Base-by-base conservation (phyloP, 2,888 invertebrate genomes). In the Marronus borbonicus region DNA sequence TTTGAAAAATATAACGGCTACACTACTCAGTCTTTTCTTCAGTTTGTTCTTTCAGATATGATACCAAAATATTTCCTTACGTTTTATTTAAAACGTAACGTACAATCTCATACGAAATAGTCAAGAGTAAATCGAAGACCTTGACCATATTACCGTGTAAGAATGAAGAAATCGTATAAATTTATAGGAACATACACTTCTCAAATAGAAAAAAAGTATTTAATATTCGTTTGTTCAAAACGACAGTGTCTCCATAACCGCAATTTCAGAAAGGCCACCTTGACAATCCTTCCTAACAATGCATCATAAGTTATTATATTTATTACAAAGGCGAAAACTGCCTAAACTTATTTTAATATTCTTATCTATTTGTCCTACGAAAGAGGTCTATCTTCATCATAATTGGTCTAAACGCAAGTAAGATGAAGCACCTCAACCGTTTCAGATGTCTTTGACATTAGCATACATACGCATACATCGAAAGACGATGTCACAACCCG, bases 241-340 rank as follows among this genome's bases (percentile, higher is more conserved):
- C 52, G 17, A 52, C 17, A 17, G n/a, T 52, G n/a, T 52, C 17
- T 52, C 44, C 44, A 44, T 44, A 44, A 44, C 44, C 44, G 14
- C 52, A 52, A 52, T 52, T 4, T 52, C n/a, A 52, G n/a, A 52
- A 52, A 52, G n/a, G 4, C 52, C 52, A 52, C 52, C n/a, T 52
- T 52, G 14, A 52, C 3, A 17, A 5, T n/a, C n/a, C n/a, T 17
- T 52, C 17, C 52, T 52, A 52, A 52, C 52, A 52, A 52, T 52
- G 4, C n/a, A n/a, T 17, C 52, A 7, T 52, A 52, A 17, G 17
- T 52, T 52, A 17, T 52, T 52, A 52, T 7, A n/a, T 17, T 36
- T 36, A 52, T 52, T 52, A 52, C n/a, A 52, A 5, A 52, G 44
- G 2, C n/a, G 52, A 52, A 17, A 17, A 52, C 5, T 17, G 17